Percentiles rank a stretch among this genome's conserved stretches.
Conservation (phyloP, 2,113 vertebrate species). For the Phalacrocorax aristotelis region DNA sequence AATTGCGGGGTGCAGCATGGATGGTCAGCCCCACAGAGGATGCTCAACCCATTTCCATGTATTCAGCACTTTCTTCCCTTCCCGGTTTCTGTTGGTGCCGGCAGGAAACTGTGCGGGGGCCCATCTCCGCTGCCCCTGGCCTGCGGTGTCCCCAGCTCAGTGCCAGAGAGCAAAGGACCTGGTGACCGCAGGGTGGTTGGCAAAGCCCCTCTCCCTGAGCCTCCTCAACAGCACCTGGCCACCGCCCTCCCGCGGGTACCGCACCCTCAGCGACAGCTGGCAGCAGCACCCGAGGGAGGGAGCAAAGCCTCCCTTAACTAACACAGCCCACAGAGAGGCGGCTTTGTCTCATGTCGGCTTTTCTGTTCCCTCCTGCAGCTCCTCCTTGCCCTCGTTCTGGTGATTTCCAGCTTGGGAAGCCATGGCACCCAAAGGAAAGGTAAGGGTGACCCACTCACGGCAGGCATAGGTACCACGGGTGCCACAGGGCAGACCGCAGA, state of each 20-base stretch:
- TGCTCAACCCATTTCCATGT: background rate
- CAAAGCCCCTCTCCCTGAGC: background rate
- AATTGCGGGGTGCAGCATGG: accelerated
- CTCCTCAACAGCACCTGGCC: background rate
- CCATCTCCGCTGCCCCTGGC: accelerated
- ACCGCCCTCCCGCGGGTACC: accelerated
- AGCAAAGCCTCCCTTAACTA: background rate
- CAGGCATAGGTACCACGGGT: background rate
- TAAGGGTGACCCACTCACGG: background rate
- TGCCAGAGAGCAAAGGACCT: background rate
- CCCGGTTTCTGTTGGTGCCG: background rate
- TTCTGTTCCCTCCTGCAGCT: conserved; percentile 5
- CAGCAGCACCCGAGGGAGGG: background rate
- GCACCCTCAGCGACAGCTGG: background rate
- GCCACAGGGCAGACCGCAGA: background rate
- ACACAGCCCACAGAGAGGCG: background rate
- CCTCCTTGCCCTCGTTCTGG: background rate
- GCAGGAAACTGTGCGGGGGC: background rate
- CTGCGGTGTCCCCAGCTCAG: accelerated
- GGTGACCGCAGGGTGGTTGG: background rate
- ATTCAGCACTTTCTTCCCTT: background rate
- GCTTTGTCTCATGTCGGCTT: background rate
- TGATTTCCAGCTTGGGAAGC: background rate
- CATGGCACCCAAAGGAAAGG: conserved; percentile 69
- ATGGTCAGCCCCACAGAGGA: background rate